These are phyloP conservation scores for Eupithecia dodoneata DNA, from an alignment of 2,888 invertebrate genomes.

Conservation along the genomic window DNA sequence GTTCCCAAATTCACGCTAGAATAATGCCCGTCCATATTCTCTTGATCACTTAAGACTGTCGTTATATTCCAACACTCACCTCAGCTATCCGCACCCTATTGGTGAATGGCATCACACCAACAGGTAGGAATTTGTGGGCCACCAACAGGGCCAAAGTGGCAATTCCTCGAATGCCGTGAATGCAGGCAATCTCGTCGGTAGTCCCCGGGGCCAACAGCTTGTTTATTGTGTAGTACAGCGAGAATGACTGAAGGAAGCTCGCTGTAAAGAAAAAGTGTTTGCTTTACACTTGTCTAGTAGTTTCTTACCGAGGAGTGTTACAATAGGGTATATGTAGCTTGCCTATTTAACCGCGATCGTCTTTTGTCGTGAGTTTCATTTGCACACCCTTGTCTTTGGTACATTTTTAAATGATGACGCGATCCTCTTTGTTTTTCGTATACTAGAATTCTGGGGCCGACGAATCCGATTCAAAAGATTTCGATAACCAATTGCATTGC, in stretches of 20 bases:
- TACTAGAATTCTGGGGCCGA: no score
- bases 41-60: background rate
- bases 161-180: slow-evolving; percentile 88
- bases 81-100: slow-evolving; percentile 85
- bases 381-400: no score
- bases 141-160: slow-evolving; percentile 86
- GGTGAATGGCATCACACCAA: slow-evolving; percentile 85
- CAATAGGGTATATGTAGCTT: background rate
- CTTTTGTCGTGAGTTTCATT: background rate
- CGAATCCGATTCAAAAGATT: no score
- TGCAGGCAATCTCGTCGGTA: slow-evolving; percentile 85
- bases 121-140: slow-evolving; percentile 87
- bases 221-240: slow-evolving; percentile 85
- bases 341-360: background rate
- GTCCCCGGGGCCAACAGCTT: slow-evolving; percentile 82
- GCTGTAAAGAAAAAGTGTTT: slow-evolving; percentile 50
- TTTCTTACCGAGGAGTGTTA: background rate
- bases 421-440: no score
- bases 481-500: no score
- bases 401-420: no score
- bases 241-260: slow-evolving; percentile 84
- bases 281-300: background rate
- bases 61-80: slow-evolving; percentile 62
- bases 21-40: background rate
- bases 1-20: background rate